Evolutionary conservation across 2,797 vertebrate species (phyloP).

Genomic region (Siniperca obscura): DNA sequence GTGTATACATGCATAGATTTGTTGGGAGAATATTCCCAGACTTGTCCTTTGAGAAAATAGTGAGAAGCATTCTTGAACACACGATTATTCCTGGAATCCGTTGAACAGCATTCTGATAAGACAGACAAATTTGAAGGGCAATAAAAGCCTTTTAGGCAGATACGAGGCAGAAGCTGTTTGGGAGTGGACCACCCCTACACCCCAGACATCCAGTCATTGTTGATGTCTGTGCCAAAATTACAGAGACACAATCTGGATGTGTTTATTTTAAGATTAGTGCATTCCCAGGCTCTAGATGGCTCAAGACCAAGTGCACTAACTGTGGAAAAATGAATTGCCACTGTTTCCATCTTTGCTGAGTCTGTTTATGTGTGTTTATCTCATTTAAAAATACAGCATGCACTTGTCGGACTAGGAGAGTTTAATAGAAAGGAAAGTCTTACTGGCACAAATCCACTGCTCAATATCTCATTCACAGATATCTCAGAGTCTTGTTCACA

Average conservation of each 20-base stretch:
- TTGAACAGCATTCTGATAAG: neutral
- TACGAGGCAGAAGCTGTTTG: slow-evolving; percentile 26
- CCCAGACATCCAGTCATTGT: slow-evolving; percentile 4
- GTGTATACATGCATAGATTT: too few species aligned
- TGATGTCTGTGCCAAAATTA: slow-evolving; percentile 41
- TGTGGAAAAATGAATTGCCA: slow-evolving; percentile 36
- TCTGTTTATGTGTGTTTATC: slow-evolving; percentile 63
- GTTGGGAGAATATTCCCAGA: neutral
- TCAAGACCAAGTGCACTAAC: slow-evolving; percentile 27
- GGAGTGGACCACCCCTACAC: neutral
- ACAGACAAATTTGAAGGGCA: neutral
- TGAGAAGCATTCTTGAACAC: neutral
- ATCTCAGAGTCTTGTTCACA: neutral
- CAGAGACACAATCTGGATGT: slow-evolving; percentile 41
- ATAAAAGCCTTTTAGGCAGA: slow-evolving; percentile 9
- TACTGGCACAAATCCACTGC: neutral
- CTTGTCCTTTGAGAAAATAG: neutral
- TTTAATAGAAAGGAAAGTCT: neutral
- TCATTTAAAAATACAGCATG: neutral
- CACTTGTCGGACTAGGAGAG: neutral
- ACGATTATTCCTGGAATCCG: neutral
- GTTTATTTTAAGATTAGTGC: slow-evolving; percentile 69
- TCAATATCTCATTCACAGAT: neutral
- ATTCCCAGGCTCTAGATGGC: slow-evolving; percentile 48
- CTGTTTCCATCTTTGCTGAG: slow-evolving; percentile 63